Evolutionary conservation across 2,888 invertebrate genomes (phyloP).

Genomic region (Matsumyia berberina): DNA sequence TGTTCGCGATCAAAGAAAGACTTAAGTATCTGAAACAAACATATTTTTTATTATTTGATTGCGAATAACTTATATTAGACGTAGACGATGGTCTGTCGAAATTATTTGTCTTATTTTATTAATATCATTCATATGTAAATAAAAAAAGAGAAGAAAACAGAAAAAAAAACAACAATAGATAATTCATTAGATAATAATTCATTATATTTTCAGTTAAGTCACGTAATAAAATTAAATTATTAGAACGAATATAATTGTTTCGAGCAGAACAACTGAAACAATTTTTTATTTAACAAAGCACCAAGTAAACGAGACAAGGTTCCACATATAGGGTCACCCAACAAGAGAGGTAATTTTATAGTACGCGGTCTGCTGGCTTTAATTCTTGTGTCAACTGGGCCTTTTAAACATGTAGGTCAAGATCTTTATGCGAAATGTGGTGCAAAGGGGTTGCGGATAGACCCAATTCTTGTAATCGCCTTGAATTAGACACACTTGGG

Average conservation of each 20-base stretch:
- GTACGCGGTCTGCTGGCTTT: no score
- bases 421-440: no score
- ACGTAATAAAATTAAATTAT: constrained; percentile 72
- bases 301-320: no score
- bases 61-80: constrained; percentile 41
- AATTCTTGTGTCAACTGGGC: no score
- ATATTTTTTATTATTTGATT: constrained; percentile 45
- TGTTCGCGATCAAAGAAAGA: constrained; percentile 40
- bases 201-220: constrained; percentile 65
- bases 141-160: constrained; percentile 59
- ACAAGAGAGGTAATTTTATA: no score
- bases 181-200: constrained; percentile 74
- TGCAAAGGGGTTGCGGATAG: no score
- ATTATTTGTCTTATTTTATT: constrained; percentile 57
- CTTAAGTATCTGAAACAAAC: constrained; percentile 37
- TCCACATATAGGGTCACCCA: no score
- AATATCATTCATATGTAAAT: constrained; percentile 70
- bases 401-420: no score
- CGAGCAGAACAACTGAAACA: constrained; percentile 11
- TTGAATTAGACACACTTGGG: no score
- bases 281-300: constrained; percentile 2
- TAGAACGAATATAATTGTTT: constrained; percentile 52
- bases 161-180: constrained; percentile 63
- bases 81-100: constrained; percentile 22
- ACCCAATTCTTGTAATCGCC: no score